phyloP scores from a whole-genome alignment of 2,888 invertebrate genomes.

The Cistogaster globosa region DNA sequence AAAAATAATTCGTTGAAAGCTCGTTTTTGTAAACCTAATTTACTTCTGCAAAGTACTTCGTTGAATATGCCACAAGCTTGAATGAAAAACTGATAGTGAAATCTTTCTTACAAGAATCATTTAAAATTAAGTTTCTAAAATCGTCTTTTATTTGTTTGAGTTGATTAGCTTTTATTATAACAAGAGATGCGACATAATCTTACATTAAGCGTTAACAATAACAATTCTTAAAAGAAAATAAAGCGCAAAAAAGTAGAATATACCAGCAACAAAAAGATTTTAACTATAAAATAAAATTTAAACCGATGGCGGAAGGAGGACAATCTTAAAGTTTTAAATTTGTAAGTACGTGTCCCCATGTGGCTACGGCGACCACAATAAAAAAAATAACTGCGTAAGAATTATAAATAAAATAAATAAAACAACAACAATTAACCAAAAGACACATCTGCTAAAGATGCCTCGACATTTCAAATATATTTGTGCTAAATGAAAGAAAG shows the following conservation, averaged over 20 bases:
- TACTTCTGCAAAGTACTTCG: no score
- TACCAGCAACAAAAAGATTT: slow-evolving; percentile 27
- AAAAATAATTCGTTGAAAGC: no score
- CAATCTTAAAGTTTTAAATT: slow-evolving; percentile 77
- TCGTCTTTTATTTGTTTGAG: slow-evolving; percentile 32
- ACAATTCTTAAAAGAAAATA: slow-evolving; percentile 45
- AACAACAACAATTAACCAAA: slow-evolving; percentile 14
- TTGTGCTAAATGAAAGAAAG: not conserved
- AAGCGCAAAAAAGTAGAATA: slow-evolving; percentile 16
- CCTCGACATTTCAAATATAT: not conserved
- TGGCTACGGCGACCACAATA: slow-evolving; percentile 73
- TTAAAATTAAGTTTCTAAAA: not conserved
- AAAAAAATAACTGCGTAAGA: slow-evolving; percentile 46
- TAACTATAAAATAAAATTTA: slow-evolving; percentile 38
- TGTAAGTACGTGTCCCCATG: slow-evolving; percentile 78
- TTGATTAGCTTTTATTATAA: slow-evolving; percentile 70
- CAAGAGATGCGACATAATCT: slow-evolving; percentile 66
- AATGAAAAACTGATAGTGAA: not conserved
- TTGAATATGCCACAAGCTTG: no score
- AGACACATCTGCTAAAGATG: slow-evolving; percentile 67
- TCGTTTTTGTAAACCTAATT: no score
- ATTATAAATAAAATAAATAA: slow-evolving; percentile 49
- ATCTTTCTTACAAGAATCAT: not conserved
- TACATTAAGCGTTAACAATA: slow-evolving; percentile 62
- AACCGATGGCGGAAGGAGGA: not conserved